Base-by-base conservation (phyloP, 1,140 invertebrate genomes). In the Eulimnadia texana region DNA sequence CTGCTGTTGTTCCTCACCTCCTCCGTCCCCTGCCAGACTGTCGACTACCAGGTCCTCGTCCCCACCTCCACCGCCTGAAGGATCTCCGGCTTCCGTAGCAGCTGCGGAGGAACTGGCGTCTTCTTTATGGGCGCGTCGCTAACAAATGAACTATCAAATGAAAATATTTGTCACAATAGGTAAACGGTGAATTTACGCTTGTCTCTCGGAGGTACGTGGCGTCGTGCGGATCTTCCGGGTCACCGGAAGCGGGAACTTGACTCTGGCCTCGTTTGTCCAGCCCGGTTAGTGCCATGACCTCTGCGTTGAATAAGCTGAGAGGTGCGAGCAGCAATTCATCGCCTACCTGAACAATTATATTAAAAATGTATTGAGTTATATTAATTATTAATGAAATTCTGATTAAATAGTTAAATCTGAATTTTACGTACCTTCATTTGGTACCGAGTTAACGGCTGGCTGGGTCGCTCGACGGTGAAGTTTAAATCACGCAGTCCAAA, bases 271-370 rank as follows among this genome's bases (percentile, higher is more conserved):
- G 64, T 23, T 70, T 72, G 67, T 88, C 88, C 0, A 70, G 69
- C 3, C 88, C 90, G 2, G 88, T 91, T 2, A 95, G 82, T 68
- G 83, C 85, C 25, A 95, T 81, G 58, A 95, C 73, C 73, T 94
- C 90, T 1, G 91, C 90, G 70, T 87, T 84, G 70, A 96, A 96
- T 47, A 93, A 73, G 64, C 87, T 83, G 3, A 96, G 70, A 0
- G 92, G 89, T 20, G 92, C 90, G 60, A 96, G 82, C n/a, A 95
- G 82, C 68, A 86, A 85, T 73, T 97, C 93, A 76, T 96, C 93
- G 1, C 90, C 93, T 29, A 95, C 82, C 79, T 79, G 20, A 83
- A 65, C 9, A 66, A 62, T 56, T 28, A 28, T 22, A 64, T 62
- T 50, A 47, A 57, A 25, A 53, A n/a, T 42, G 23, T 25, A 24